Conservation (phyloP, 2,888 invertebrate genomes). For the Sceliomorpha sp. region DNA sequence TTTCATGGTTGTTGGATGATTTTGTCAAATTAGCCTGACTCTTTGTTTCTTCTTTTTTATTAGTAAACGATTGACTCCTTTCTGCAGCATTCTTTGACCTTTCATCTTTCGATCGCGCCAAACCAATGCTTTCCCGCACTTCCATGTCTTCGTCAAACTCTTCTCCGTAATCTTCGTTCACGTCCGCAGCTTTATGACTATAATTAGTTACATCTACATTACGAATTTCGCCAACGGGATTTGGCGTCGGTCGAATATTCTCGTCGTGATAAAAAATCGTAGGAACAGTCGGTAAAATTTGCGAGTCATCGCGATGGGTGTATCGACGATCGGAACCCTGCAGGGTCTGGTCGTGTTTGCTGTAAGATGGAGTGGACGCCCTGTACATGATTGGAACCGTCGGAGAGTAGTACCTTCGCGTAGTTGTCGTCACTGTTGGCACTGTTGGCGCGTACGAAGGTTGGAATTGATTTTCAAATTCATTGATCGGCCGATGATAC, state of each 20-base stretch:
- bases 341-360: conserved; percentile 64
- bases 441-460: conserved; percentile 75
- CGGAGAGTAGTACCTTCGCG: conserved; percentile 71
- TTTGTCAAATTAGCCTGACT: conserved; percentile 13
- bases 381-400: conserved; percentile 70
- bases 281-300: conserved; percentile 35
- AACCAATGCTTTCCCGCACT: conserved; percentile 59
- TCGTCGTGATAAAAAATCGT: conserved; percentile 34
- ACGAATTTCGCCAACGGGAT: conserved; percentile 32
- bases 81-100: conserved; percentile 34
- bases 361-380: conserved; percentile 64
- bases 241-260: conserved; percentile 31
- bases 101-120: conserved; percentile 51
- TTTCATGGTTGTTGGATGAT: conserved; percentile 7
- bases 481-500: conserved; percentile 32
- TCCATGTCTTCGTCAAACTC: conserved; percentile 55
- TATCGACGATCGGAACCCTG: conserved; percentile 70
- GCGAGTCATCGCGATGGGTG: conserved; percentile 57
- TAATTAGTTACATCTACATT: conserved; percentile 46
- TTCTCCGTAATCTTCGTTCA: conserved; percentile 34
- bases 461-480: conserved; percentile 62
- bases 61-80: conserved; percentile 10
- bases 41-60: conserved; percentile 13
- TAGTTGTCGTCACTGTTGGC: conserved; percentile 73
- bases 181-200: conserved; percentile 40